A percentile compares a stretch with the other conserved stretches of the same genome.
phyloP scores from a whole-genome alignment of 2,797 vertebrate genomes.

The Corythornis leucogaster region DNA sequence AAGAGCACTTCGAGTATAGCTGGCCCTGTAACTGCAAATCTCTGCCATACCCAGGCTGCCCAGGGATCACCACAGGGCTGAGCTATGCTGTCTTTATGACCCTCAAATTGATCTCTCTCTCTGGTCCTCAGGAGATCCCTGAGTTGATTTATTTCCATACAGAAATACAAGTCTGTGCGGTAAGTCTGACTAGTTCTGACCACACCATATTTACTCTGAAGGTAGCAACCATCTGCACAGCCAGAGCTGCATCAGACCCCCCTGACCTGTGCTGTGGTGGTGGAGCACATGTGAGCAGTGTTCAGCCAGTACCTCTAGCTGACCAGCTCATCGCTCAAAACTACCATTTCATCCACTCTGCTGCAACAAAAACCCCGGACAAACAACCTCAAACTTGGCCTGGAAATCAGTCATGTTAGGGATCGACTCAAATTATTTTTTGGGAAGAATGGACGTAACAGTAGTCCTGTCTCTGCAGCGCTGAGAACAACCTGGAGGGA shows the following conservation, averaged over 20 bases:
- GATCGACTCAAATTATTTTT: not conserved
- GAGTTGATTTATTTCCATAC: not conserved
- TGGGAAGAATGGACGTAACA: not conserved
- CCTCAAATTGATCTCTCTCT: not conserved
- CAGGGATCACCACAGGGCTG: too few species aligned
- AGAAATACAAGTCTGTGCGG: accelerated
- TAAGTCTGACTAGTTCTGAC: not conserved
- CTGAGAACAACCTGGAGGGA: not conserved
- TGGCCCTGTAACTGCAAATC: not conserved
- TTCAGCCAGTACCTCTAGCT: not conserved
- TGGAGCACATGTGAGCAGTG: not conserved
- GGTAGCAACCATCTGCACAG: not conserved
- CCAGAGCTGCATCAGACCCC: not conserved
- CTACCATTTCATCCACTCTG: not conserved
- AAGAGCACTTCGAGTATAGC: not conserved
- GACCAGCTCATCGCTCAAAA: not conserved
- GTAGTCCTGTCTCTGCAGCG: not conserved
- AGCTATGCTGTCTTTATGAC: not conserved
- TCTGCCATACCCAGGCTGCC: not conserved
- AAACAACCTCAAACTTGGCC: not conserved
- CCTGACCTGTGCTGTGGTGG: not conserved
- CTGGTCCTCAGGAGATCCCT: not conserved
- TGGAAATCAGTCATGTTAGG: not conserved
- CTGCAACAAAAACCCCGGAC: not conserved
- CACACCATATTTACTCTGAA: not conserved